Base-by-base conservation (phyloP, 2,888 invertebrate species). In the Euplexia lucipara region DNA sequence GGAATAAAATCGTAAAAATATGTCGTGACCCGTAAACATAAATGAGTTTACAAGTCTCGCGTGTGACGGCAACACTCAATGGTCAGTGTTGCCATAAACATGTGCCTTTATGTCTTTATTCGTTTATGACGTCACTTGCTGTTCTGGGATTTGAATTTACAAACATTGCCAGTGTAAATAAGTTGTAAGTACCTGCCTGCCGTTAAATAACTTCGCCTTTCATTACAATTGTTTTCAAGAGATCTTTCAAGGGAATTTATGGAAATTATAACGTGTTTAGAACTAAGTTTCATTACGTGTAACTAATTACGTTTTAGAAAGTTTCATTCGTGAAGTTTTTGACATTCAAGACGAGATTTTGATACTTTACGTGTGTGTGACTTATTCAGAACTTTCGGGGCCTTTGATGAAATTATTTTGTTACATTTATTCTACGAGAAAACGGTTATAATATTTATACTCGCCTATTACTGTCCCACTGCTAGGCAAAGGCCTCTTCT, bases 61-160 rank as follows among this genome's bases (percentile, higher is more conserved):
- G 58, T 30, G 69, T 35, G 16, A 20, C 48, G 53, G 45, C 63
- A 64, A 69, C 64, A 44, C 54, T 77, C 47, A 65, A 76, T 41
- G 65, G 70, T 68, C 75, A 79, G 77, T 69, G 66, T 47, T 74
- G 61, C 71, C 61, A 71, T 80, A 77, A 80, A 74, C 70, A 39
- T 34, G 18, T 30, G 47, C 18, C 37, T 77, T 80, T 79, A 76
- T 67, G 57, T 16, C 35, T 79, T 78, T 76, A 78, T 74, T 54
- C 66, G 48, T 78, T 79, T 75, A 75, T 67, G 65, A 66, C 58
- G 35, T 75, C 47, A 64, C 49, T 58, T 60, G 59, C 47, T 35
- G 32, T 44, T 59, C 39, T 10, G 66, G 70, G 78, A 75, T 51
- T 61, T 57, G 45, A 59, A 74, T 66, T 74, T 58, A 80, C 37